These are phyloP conservation scores for Antechinus stuartii DNA, from an alignment of 2,113 vertebrate genomes.

Conservation along the genomic window DNA sequence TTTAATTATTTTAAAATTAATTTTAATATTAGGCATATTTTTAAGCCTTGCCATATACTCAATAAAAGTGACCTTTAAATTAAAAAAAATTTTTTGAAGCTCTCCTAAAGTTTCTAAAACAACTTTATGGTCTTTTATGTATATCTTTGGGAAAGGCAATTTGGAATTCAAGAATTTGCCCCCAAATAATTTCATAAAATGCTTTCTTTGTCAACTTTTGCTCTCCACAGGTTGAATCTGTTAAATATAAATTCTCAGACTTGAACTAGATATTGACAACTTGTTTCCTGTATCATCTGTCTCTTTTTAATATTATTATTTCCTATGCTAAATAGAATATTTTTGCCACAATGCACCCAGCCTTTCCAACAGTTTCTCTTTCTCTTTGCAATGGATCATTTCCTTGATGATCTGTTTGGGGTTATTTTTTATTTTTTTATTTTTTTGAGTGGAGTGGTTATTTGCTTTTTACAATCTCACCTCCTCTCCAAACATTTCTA, in stretches of 20 bases:
- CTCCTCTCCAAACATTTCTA: background rate
- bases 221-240: background rate
- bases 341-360: background rate
- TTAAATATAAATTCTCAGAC: background rate
- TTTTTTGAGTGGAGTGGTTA: too few species aligned
- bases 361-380: background rate
- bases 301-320: background rate
- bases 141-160: constrained; percentile 69
- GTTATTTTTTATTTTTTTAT: background rate
- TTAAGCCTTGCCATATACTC: constrained; percentile 79
- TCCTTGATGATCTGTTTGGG: background rate
- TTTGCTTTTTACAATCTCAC: background rate
- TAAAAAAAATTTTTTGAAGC: constrained; percentile 70
- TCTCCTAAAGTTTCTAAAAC: constrained; percentile 80
- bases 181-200: constrained; percentile 54
- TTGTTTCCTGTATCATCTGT: background rate
- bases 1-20: constrained; percentile 89
- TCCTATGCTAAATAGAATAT: background rate
- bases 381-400: background rate
- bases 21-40: constrained; percentile 85
- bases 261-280: background rate
- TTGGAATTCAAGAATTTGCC: constrained; percentile 66
- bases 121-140: constrained; percentile 81
- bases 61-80: constrained; percentile 84
- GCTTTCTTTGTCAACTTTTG: constrained; percentile 41